These are phyloP conservation scores for Acrobeloides nanus DNA, from an alignment of 2,888 invertebrate genomes.

Conservation along the genomic window DNA sequence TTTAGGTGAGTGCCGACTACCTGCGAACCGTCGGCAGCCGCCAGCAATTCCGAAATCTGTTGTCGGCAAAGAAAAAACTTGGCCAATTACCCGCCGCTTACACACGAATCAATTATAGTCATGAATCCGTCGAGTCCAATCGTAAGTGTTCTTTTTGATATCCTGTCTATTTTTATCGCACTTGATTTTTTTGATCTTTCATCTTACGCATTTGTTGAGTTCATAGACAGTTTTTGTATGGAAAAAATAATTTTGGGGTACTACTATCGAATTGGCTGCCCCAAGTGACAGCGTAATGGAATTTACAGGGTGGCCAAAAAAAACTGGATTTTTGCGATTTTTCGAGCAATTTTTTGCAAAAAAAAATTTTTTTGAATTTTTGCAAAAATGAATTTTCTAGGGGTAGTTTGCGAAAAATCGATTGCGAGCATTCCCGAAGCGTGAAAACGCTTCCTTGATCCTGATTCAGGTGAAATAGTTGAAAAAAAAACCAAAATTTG, in stretches of 20 bases:
- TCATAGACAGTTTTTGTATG: neutral
- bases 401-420: too few species aligned
- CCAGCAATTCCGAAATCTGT: slow-evolving; percentile 49
- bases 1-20: slow-evolving; percentile 51
- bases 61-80: slow-evolving; percentile 48
- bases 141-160: slow-evolving; percentile 21
- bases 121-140: slow-evolving; percentile 40
- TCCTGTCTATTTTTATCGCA: neutral
- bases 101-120: slow-evolving; percentile 48
- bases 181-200: slow-evolving; percentile 8
- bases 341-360: too few species aligned
- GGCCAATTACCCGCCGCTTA: slow-evolving; percentile 50
- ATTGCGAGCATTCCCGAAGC: too few species aligned
- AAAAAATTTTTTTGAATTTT: too few species aligned
- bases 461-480: too few species aligned
- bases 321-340: too few species aligned
- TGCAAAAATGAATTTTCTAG: too few species aligned
- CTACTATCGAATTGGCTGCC: too few species aligned
- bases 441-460: too few species aligned
- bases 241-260: neutral
- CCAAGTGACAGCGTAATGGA: too few species aligned
- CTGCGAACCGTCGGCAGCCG: slow-evolving; percentile 47
- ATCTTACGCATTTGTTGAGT: slow-evolving; percentile 7
- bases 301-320: too few species aligned
- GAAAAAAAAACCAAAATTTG: too few species aligned